phyloP scores from a whole-genome alignment of 1,140 invertebrate species.

The Brachionus angularis region DNA sequence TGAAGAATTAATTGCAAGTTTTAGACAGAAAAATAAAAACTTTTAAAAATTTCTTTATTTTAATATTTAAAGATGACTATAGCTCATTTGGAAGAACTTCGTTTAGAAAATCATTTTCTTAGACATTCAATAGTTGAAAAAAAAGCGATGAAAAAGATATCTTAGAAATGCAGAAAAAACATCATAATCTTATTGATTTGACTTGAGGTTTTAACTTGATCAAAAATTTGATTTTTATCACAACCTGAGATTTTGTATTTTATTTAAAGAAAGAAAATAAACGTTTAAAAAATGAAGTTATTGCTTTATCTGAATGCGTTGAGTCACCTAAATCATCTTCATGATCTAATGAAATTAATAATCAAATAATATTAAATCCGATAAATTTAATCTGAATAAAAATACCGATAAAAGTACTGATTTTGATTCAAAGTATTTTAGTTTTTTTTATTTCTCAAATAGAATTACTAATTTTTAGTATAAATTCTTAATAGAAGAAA shows the following conservation, averaged over 20 bases:
- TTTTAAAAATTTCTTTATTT: too few species aligned
- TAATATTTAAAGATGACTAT: conserved; percentile 1
- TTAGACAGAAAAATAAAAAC: too few species aligned
- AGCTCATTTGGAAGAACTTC: conserved; percentile 26
- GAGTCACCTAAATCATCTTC: not conserved
- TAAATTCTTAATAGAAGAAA: not conserved
- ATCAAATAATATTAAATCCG: not conserved
- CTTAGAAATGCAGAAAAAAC: conserved; percentile 30
- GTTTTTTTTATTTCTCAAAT: too few species aligned
- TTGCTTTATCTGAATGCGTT: conserved; percentile 18
- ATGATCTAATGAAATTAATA: not conserved
- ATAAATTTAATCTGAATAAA: not conserved
- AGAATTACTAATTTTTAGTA: too few species aligned
- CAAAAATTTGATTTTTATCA: not conserved
- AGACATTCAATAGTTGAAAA: conserved; percentile 11
- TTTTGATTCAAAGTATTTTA: not conserved
- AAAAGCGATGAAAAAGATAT: conserved; percentile 43
- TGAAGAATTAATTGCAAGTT: too few species aligned
- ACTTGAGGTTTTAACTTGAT: not conserved
- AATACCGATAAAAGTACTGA: not conserved
- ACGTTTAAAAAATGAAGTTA: conserved; percentile 20
- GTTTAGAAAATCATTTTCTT: conserved; percentile 27
- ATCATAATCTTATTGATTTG: conserved; percentile 19
- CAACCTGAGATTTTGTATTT: not conserved
- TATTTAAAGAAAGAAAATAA: conserved; percentile 9